These are phyloP conservation scores for Ctenomys sociabilis DNA, from an alignment of 2,113 vertebrate genomes.

Conservation along the genomic window DNA sequence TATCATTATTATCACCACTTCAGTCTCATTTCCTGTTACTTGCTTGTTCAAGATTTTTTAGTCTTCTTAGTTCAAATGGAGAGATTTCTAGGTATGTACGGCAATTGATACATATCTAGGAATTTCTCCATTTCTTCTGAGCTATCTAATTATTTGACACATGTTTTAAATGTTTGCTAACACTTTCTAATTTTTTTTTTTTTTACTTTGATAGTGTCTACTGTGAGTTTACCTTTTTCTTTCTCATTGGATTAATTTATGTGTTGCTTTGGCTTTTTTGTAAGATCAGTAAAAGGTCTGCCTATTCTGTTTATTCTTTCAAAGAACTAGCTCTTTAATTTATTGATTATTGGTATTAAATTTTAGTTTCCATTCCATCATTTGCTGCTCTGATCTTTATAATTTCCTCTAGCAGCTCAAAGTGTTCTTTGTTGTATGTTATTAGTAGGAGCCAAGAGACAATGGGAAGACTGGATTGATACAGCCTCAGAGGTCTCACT, in stretches of 20 bases:
- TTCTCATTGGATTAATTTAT: not conserved
- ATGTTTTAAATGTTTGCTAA: not conserved
- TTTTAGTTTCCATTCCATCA: not conserved
- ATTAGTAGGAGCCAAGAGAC: too few relatives aligned
- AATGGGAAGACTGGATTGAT: too few relatives aligned
- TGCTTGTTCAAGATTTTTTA: not conserved
- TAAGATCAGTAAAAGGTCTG: not conserved
- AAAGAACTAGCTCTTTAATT: not conserved
- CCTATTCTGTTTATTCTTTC: not conserved
- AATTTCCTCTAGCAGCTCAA: not conserved
- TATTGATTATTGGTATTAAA: not conserved
- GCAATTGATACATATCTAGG: not conserved
- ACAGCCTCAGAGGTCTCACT: too few relatives aligned
- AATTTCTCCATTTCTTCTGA: not conserved
- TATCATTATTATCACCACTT: not conserved
- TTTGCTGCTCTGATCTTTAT: not conserved
- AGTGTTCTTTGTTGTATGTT: too few relatives aligned
- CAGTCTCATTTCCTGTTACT: not conserved
- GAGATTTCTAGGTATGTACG: too few relatives aligned
- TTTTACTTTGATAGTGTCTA: not conserved
- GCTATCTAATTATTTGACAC: not conserved
- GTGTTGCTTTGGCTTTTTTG: not conserved
- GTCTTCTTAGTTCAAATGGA: not conserved
- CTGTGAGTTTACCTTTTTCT: not conserved
- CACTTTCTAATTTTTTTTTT: too few relatives aligned